Evolutionary conservation across 2,888 invertebrate species (phyloP), one percentile per base, ranked within the genome.

Genomic region (Brachypterus glaber): DNA sequence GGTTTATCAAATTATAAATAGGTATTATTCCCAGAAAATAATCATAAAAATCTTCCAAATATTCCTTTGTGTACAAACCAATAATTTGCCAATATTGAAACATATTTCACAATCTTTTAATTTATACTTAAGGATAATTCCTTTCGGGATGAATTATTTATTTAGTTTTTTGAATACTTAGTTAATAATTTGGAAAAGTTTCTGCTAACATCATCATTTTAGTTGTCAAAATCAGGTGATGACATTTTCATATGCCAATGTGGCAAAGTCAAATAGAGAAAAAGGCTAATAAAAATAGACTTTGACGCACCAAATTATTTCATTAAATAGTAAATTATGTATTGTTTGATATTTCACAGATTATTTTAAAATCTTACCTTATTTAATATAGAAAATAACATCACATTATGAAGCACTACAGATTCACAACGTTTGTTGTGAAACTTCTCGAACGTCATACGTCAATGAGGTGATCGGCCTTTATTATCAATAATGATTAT

Each of bases 361-460:
- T n/a, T n/a, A n/a, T n/a, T n/a, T n/a, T n/a, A 30, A 17, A 16
- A 18, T 41, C 47, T 52, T 61, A 64, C 64, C 64, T 66, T 63
- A 53, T 48, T 51, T 55, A 55, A 53, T 58, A 44, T 49, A 53
- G 52, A 55, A 53, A 52, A 55, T 56, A 53, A 58, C 59, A 61
- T 66, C 61, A 66, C 65, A 66, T 65, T 56, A 62, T 63, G 60
- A 53, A 59, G 54, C 51, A 59, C 53, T 54, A 50, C 51, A 49
- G 53, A 54, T 58, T 58, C 61, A 63, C 61, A 63, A 59, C 60
- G 60, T 27, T 53, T 63, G 62, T 64, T 62, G 64, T 64, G 63
- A 63, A 63, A 63, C 62, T 49, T 52, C 51, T 51, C 48, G 51
- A 53, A 53, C 48, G 48, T 48, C 50, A 49, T 51, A 51, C 47